Evolutionary conservation across 35 echinoderm and acorn worm genomes (phyloP), one percentile per base, ranked within the genome.

Genomic region (Ptychodera flava): DNA sequence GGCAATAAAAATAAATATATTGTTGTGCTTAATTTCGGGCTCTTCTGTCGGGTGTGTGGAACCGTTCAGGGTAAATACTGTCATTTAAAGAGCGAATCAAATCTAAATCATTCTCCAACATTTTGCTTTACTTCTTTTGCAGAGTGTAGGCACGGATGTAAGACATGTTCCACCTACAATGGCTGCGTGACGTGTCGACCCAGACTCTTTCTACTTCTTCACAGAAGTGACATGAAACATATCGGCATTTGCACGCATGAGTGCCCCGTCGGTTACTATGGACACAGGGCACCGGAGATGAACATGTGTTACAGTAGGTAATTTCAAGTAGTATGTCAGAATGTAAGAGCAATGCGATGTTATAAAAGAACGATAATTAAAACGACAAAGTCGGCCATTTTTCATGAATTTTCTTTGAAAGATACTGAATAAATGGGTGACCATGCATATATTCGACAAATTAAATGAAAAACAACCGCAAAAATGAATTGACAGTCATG

Each of bases 191-290:
- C 90, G 37, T 95, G 93, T 85, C 89, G 89, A 82, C 90, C 93
- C 6, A 82, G 90, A 29, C 92, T 82, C 82, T 78, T 85, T 2
- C 88, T 95, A 33, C 84, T 95, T 16, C 82, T 95, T 22, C 90
- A 95, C 84, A 78, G 93, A 37, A 95, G 93, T 84, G 93, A 90
- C 16, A 95, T 95, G 93, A 95, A 95, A 78, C 93, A 95, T 33
- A 86, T 92, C 12, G 93, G 93, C 28, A 38, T 92, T 31, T 95
- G 93, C 38, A 92, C 90, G 78, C 90, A 91, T 77, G 84, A 90
- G 27, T 95, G 93, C 64, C 93, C 93, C 0, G 31, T 79, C 22
- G 93, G 90, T 76, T 95, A 92, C 85, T 95, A 95, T 64, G 52
- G 83, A 28, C 89, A 91, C 86, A 88, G 90, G 78, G 86, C 83